Evolutionary conservation across 1,140 invertebrate genomes (phyloP), one percentile per base, ranked within the genome.

Genomic region (Drosophila arizonae): DNA sequence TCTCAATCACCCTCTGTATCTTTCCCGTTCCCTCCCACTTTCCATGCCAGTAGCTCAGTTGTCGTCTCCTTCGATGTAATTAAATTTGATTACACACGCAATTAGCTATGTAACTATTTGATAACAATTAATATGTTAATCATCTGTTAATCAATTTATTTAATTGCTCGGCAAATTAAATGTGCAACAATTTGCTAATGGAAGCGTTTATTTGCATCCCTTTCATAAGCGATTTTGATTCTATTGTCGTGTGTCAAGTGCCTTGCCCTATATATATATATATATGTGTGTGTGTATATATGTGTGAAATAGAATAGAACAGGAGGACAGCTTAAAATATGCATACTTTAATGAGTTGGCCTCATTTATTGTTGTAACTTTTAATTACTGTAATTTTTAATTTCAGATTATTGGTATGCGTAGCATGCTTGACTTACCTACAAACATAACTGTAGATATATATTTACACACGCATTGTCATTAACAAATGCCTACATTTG

Each of bases 341-440:
- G 36, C 36, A 8, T 11, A 39, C 2, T 39, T 2, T 1, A 39
- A 39, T 39, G 3, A 11, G 6, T 39, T 39, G 11, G 13, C 10
- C 4, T 6, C 9, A 33, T 33, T 39, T 39, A 13, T 76, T 67
- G 52, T 56, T 86, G 70, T 81, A 81, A 72, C 87, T 79, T 81
- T 86, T 87, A 86, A 81, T 81, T 87, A 65, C 70, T 24, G 1
- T 24, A 24, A 24, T 24, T 24, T 30, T 30, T 30, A 30, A 30
- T 30, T 30, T 30, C 28, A 30, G 3, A 5, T 5, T 30, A 30
- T 30, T 30, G 28, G 28, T 6, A 30, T 30, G 28, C 28, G 28
- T 30, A 6, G 4, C 28, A 6, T 6, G 28, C 28, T 82, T 82
- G 72, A 79, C 82, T 67, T 52, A 52, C 54, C 45, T 17, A 41